A percentile compares a stretch with the other conserved stretches of the same genome.
Evolutionary conservation across 2,888 invertebrate species (phyloP).

Genomic region (Chaetogeoica ovagalla): DNA sequence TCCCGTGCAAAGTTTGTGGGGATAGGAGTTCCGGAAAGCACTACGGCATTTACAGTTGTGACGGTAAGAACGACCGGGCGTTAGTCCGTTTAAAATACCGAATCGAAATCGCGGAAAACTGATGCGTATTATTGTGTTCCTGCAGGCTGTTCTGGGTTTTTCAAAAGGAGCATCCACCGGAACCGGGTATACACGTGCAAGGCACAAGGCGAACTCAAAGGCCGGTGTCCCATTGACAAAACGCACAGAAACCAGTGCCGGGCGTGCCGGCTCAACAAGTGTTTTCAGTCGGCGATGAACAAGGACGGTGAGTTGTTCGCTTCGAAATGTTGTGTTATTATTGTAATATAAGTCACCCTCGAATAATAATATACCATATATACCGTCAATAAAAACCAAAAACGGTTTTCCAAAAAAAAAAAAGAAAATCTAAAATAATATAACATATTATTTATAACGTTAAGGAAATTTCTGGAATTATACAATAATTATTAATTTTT

Average conservation of each 20-base stretch:
- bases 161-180: constrained; percentile 93
- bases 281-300: constrained; percentile 96
- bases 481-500: too few species aligned
- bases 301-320: constrained; percentile 82
- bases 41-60: constrained; percentile 99
- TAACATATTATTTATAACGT: too few species aligned
- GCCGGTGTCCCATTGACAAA: constrained; percentile 94
- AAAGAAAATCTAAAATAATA: too few species aligned
- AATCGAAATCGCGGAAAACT: too few species aligned
- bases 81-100: not conserved
- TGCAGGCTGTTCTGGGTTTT: constrained; percentile 90
- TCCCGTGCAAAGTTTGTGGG: constrained; percentile 98
- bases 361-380: not conserved
- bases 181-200: constrained; percentile 97
- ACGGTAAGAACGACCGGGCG: constrained; percentile 70
- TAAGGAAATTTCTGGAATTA: too few species aligned
- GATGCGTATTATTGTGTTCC: not conserved
- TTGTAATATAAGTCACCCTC: not conserved
- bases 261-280: constrained; percentile 91
- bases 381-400: too few species aligned
- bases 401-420: too few species aligned
- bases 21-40: constrained; percentile 99
- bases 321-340: not conserved
- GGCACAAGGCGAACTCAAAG: constrained; percentile 89
- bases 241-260: constrained; percentile 96